A percentile compares a stretch with the other conserved stretches of the same genome.
phyloP scores from a whole-genome alignment of 1,140 invertebrate species.

The Cydia strobilella region DNA sequence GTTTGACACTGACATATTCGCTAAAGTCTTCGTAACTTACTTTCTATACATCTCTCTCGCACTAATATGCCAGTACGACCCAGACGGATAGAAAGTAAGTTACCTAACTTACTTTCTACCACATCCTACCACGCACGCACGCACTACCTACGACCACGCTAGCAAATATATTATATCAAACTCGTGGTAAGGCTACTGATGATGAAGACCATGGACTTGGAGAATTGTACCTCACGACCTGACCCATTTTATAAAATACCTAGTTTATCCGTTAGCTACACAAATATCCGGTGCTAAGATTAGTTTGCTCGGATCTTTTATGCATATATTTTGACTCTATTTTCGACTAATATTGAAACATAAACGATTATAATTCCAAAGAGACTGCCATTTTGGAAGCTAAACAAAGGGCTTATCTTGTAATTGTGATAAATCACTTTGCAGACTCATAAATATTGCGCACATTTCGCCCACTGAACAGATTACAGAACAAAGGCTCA shows the following conservation, averaged over 20 bases:
- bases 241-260: conserved; percentile 17
- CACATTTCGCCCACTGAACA: conserved; percentile 4
- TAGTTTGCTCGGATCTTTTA: neutral
- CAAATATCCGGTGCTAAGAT: conserved; percentile 3
- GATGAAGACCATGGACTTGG: too few relatives aligned
- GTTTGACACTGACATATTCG: too few relatives aligned
- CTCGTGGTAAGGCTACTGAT: too few relatives aligned
- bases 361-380: neutral
- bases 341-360: neutral
- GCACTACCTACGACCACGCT: too few relatives aligned
- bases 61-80: too few relatives aligned
- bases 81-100: too few relatives aligned
- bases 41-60: too few relatives aligned
- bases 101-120: too few relatives aligned
- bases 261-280: conserved; percentile 14
- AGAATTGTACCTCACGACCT: conserved; percentile 9
- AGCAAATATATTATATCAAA: too few relatives aligned
- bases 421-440: conserved; percentile 28
- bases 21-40: too few relatives aligned
- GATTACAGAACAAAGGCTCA: conserved; percentile 3
- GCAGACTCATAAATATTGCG: conserved; percentile 8
- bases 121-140: too few relatives aligned
- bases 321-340: neutral
- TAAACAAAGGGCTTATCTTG: conserved; percentile 1
- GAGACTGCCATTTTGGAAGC: neutral